These are phyloP conservation scores for Carpatolechia fugitivella DNA, from an alignment of 2,888 invertebrate species.

Conservation along the genomic window DNA sequence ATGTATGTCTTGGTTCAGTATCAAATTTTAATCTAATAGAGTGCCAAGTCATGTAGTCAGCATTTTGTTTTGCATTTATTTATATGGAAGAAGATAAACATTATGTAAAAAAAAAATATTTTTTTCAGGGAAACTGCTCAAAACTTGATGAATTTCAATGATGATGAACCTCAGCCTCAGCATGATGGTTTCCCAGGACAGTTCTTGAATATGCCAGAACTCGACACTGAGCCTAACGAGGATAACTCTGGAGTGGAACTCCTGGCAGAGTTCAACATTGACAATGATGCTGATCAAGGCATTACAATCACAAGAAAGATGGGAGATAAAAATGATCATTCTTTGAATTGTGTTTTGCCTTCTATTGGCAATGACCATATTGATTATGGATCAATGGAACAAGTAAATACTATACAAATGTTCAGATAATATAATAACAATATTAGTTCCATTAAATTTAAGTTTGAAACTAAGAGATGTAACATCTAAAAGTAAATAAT, in stretches of 20 bases:
- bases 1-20: too few relatives aligned
- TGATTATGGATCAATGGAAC: conserved; percentile 58
- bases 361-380: conserved; percentile 61
- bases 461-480: too few relatives aligned
- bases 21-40: too few relatives aligned
- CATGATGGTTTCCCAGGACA: conserved; percentile 51
- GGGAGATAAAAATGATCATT: conserved; percentile 41
- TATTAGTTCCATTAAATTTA: too few relatives aligned
- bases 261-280: conserved; percentile 63
- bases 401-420: conserved; percentile 38
- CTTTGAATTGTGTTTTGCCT: conserved; percentile 68
- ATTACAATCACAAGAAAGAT: conserved; percentile 38
- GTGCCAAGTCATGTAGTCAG: too few relatives aligned
- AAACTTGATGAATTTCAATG: conserved; percentile 51
- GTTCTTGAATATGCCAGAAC: conserved; percentile 66
- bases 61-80: too few relatives aligned
- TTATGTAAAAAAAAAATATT: neutral
- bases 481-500: too few relatives aligned
- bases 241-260: conserved; percentile 51
- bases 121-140: conserved; percentile 42
- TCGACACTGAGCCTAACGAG: conserved; percentile 47
- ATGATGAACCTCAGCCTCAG: conserved; percentile 44
- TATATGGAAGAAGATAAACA: too few relatives aligned
- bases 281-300: conserved; percentile 50
- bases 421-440: too few relatives aligned